Percentiles rank a stretch among this genome's conserved stretches.
Evolutionary conservation across 1,140 invertebrate genomes (phyloP).

Genomic region (Euura saliciscinereae): DNA sequence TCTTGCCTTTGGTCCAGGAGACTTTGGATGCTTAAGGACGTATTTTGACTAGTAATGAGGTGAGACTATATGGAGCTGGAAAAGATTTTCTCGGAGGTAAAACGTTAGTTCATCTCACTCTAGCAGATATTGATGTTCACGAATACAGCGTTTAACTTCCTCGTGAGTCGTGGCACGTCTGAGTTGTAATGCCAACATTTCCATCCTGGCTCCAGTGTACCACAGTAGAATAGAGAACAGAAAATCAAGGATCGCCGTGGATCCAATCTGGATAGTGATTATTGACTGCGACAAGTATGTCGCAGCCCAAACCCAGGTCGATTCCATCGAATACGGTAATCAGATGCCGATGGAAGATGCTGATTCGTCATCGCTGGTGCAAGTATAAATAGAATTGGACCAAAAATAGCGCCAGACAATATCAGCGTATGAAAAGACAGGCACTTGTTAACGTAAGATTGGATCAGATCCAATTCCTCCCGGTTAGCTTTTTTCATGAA

Average conservation of each 20-base stretch:
- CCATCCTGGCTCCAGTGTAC: neutral
- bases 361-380: neutral
- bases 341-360: neutral
- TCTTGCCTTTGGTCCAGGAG: no score
- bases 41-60: no score
- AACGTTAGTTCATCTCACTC: neutral
- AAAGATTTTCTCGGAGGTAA: no score
- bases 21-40: no score
- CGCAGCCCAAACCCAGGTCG: neutral
- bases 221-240: neutral
- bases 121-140: neutral
- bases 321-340: neutral
- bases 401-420: neutral
- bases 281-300: neutral
- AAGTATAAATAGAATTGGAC: neutral
- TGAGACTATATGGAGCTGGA: no score
- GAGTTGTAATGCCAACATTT: neutral
- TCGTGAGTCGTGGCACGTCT: neutral
- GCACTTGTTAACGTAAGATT: neutral
- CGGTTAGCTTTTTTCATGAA: neutral
- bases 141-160: neutral
- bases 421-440: neutral
- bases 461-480: neutral
- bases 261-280: neutral
- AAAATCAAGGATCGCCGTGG: neutral